Evolutionary conservation across 2,888 invertebrate species (phyloP).

Genomic region (Bursaphelenchus okinawaensis): DNA sequence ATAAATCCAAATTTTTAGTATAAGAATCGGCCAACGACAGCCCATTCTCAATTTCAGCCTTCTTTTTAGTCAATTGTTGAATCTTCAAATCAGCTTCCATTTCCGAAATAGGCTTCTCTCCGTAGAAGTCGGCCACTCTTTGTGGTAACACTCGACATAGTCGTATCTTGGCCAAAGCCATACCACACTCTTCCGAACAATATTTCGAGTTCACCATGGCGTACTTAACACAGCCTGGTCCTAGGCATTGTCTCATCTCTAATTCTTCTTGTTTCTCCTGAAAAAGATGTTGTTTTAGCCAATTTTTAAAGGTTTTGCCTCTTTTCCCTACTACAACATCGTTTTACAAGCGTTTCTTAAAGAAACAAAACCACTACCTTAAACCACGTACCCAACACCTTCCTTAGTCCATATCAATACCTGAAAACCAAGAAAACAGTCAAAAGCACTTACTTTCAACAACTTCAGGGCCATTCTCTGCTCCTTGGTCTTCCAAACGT

Average conservation of each 20-base stretch:
- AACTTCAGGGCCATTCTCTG: neutral
- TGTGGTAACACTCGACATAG: slow-evolving; percentile 22
- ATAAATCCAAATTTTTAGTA: slow-evolving; percentile 4
- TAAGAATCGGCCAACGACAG: neutral
- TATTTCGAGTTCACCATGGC: slow-evolving; percentile 63
- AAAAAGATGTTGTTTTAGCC: too few relatives aligned
- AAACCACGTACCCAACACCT: too few relatives aligned
- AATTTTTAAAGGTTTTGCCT: neutral
- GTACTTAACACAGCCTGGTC: slow-evolving; percentile 76
- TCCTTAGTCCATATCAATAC: too few relatives aligned
- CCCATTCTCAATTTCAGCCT: neutral
- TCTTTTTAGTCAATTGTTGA: neutral
- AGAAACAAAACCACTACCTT: too few relatives aligned
- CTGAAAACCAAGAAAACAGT: too few relatives aligned
- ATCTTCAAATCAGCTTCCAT: neutral
- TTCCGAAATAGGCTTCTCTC: slow-evolving; percentile 7
- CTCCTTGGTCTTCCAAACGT: neutral
- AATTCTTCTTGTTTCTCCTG: slow-evolving; percentile 16
- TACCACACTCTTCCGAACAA: slow-evolving; percentile 38
- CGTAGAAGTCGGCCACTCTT: slow-evolving; percentile 21
- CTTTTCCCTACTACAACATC: too few relatives aligned
- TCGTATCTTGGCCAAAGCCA: slow-evolving; percentile 28
- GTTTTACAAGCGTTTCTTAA: too few relatives aligned
- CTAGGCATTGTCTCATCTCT: slow-evolving; percentile 76
- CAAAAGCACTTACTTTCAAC: neutral